A percentile compares a stretch with the other conserved stretches of the same genome.
Evolutionary conservation across 2,797 vertebrate species (phyloP).

Genomic region (Cuniculus paca): DNA sequence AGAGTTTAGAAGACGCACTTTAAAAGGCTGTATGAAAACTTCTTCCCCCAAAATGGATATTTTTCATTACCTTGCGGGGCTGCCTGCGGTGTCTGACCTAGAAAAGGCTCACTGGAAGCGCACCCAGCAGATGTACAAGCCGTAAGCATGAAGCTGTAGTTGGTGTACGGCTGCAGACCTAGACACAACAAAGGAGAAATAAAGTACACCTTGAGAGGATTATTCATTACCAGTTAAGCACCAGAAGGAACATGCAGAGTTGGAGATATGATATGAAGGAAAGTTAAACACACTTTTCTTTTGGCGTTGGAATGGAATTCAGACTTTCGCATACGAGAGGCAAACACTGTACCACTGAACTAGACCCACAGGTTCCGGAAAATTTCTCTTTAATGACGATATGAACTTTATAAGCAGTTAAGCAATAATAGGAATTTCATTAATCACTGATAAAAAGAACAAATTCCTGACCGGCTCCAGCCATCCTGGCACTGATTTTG

Average conservation of each 20-base stretch:
- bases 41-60: slow-evolving; percentile 20
- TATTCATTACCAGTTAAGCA: slow-evolving; percentile 54
- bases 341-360: background rate
- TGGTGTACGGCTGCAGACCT: slow-evolving; percentile 94
- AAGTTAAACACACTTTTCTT: background rate
- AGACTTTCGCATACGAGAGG: background rate
- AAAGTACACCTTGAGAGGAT: slow-evolving; percentile 58
- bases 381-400: background rate
- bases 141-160: slow-evolving; percentile 93
- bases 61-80: slow-evolving; percentile 92
- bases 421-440: background rate
- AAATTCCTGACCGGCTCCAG: background rate
- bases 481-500: background rate
- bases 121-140: slow-evolving; percentile 95
- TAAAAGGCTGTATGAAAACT: slow-evolving; percentile 2
- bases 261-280: background rate
- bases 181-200: slow-evolving; percentile 76
- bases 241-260: slow-evolving; percentile 23
- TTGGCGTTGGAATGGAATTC: too few relatives aligned
- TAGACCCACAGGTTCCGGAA: background rate
- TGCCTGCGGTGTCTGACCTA: slow-evolving; percentile 94
- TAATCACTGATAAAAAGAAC: background rate
- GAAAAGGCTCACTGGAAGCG: slow-evolving; percentile 91
- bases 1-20: background rate
- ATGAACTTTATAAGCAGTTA: background rate